Evolutionary conservation across 2,113 vertebrate species (phyloP), one percentile per base, ranked within the genome.

Genomic region (Paradisaea rubra): DNA sequence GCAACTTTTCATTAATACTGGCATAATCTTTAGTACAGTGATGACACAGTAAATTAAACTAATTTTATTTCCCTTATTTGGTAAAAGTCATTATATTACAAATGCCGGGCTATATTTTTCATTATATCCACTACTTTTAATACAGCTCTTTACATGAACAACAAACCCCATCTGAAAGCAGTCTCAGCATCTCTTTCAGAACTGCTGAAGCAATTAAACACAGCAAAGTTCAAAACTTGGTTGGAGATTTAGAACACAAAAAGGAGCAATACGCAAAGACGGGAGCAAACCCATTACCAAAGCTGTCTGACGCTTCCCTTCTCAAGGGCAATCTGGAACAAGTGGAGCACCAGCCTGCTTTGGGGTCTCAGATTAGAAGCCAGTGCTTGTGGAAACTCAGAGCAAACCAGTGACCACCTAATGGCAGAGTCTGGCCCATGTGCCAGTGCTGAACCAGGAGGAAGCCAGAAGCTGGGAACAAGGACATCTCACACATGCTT

Each of bases 361-460:
- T 4, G 37, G 47, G 24, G 65, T 49, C 61, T 71, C 50, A 30
- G 45, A 72, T 42, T 2, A 72, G 50, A 72, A 72, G 63, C 41
- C 3, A 2, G 2, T 4, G 11, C 19, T 37, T 18, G 42, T 25
- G 54, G 82, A 64, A 84, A 24, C 56, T 30, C 0, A 0, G 31
- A 64, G 63, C 35, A 64, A 9, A 10, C 7, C 27, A 6, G 37
- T 23, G 86, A 64, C 13, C 79, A 56, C 37, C 68, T n/a, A 61
- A 81, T 0, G 4, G 45, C 1, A 60, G 35, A 2, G 13, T 22
- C 53, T 21, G 44, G 57, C 24, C 66, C 4, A 0, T 1, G 31
- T 23, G 37, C 2, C 1, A 1, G 25, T 53, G 42, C 17, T 49
- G 79, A 56, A 18, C 13, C 41, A 13, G 33, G 56, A 44, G 44